Percentiles rank a stretch among this genome's conserved stretches.
Conservation (phyloP, 1,140 invertebrate species). For the Coenobita brevimanus region DNA sequence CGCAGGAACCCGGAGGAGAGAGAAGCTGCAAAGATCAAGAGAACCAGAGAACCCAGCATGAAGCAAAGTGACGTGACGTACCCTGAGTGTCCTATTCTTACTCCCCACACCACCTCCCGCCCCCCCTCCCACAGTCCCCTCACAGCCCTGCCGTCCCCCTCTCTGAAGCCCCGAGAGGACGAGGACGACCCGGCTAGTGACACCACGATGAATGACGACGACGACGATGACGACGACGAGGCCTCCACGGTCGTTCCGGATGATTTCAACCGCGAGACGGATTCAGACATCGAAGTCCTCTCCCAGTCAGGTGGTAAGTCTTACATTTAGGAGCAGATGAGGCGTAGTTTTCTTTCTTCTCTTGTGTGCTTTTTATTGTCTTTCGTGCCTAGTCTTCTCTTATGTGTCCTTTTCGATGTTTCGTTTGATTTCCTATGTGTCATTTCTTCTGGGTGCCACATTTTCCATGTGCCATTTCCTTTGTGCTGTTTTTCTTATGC, state of each 20-base stretch:
- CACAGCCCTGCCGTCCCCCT: neutral
- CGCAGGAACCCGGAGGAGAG: conserved; percentile 9
- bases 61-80: neutral
- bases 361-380: neutral
- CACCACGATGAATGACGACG: conserved; percentile 29
- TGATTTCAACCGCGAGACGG: conserved; percentile 45
- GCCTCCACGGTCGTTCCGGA: conserved; percentile 55
- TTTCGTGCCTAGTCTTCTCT: neutral
- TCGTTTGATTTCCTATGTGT: neutral
- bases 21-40: neutral
- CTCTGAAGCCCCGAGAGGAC: neutral
- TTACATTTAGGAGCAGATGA: neutral
- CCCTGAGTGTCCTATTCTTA: too few relatives aligned
- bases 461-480: too few relatives aligned
- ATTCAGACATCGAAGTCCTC: conserved; percentile 57
- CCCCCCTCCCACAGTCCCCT: neutral
- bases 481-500: too few relatives aligned
- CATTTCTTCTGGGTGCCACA: too few relatives aligned
- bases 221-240: conserved; percentile 46
- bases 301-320: conserved; percentile 33
- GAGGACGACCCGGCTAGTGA: conserved; percentile 10
- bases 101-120: neutral
- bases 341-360: neutral
- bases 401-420: neutral
- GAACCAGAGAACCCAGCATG: neutral